Conservation (phyloP, 2,113 vertebrate species). For the Cyanocitta stelleri region DNA sequence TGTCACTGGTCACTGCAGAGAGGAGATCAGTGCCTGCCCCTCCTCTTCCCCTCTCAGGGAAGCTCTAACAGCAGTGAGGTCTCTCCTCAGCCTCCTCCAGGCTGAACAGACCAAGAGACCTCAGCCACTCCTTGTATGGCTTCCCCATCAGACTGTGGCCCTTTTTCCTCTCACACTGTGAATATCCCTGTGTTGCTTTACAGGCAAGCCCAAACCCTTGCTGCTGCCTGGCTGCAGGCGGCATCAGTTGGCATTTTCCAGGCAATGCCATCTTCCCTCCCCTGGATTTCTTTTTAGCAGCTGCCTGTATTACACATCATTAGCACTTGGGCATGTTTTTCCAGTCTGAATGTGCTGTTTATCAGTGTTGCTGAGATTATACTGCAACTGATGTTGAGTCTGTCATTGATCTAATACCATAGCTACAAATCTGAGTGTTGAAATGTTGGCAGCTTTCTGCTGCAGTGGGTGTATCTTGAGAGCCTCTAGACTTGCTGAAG, state of each 20-base stretch:
- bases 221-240: background rate
- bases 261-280: background rate
- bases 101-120: background rate
- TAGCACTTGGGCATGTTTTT: conserved; percentile 18
- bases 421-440: conserved; percentile 3
- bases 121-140: background rate
- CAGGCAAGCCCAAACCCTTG: background rate
- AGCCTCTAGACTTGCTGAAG: conserved; percentile 45
- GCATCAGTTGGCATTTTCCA: background rate
- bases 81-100: background rate
- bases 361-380: conserved; percentile 25
- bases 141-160: background rate
- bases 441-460: conserved; percentile 46
- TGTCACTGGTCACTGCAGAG: background rate
- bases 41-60: too few species aligned
- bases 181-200: background rate
- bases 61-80: accelerated
- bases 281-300: background rate
- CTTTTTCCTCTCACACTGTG: background rate
- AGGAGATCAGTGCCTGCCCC: background rate
- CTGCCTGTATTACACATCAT: background rate
- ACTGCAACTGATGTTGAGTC: conserved; percentile 40
- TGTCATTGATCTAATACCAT: conserved; percentile 41
- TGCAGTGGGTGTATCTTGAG: conserved; percentile 57
- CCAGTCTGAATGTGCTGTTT: conserved; percentile 21